A percentile compares a stretch with the other conserved stretches of the same genome.
phyloP scores from a whole-genome alignment of 2,113 vertebrate species.

The Strix aluco region DNA sequence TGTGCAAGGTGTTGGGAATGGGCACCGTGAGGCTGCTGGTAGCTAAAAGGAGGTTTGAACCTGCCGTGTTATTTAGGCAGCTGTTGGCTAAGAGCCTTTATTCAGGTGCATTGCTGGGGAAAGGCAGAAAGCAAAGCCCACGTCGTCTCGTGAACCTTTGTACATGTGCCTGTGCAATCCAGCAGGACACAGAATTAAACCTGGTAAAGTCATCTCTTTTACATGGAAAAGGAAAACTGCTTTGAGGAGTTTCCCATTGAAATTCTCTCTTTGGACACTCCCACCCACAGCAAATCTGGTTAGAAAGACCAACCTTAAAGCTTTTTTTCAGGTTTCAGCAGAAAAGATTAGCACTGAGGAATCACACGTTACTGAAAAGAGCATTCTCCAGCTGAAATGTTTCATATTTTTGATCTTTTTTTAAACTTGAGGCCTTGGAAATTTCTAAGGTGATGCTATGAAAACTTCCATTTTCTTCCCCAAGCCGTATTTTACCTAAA shows the following conservation, averaged over 20 bases:
- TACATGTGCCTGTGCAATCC: neutral
- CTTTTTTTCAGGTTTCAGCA: neutral
- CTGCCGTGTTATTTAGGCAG: neutral
- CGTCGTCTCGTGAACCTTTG: rapidly evolving
- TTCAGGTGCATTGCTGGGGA: rapidly evolving
- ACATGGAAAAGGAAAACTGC: neutral
- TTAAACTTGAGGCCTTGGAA: neutral
- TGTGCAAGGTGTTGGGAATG: neutral
- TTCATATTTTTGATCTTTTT: neutral
- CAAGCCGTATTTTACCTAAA: neutral
- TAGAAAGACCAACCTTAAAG: neutral
- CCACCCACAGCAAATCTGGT: neutral
- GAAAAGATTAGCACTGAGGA: neutral
- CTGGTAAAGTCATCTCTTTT: neutral
- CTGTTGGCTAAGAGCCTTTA: too few species aligned
- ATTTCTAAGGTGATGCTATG: neutral
- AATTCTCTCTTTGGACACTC: neutral
- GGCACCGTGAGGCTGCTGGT: neutral
- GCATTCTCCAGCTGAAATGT: neutral
- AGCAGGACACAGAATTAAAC: neutral
- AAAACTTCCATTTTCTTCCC: neutral
- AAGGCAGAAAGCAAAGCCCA: neutral
- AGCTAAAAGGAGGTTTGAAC: neutral
- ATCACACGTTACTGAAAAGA: neutral
- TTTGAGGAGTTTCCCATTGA: neutral